Evolutionary conservation across 2,888 invertebrate genomes (phyloP).

Genomic region (Pachycephus smyrnensis): DNA sequence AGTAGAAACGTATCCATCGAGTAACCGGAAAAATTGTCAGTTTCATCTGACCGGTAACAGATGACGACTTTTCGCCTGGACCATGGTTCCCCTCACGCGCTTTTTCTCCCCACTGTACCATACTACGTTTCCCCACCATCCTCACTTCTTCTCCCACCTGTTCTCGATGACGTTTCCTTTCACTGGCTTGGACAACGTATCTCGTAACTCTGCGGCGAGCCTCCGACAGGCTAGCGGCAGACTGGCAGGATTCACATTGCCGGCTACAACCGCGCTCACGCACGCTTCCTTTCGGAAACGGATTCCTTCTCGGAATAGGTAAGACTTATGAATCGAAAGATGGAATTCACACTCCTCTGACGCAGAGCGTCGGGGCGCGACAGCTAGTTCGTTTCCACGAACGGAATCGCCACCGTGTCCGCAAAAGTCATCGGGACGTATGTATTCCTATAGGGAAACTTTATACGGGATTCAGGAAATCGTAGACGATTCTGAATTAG

Average conservation of each 20-base stretch:
- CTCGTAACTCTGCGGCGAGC: conserved; percentile 8
- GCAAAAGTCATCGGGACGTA: background rate
- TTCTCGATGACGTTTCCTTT: conserved; percentile 45
- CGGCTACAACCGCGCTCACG: background rate
- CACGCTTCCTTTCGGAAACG: conserved; percentile 9
- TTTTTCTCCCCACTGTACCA: conserved; percentile 2
- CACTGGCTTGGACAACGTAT: conserved; percentile 26
- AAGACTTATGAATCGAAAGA: conserved; percentile 8
- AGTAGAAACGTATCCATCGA: background rate
- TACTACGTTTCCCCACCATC: conserved; percentile 9
- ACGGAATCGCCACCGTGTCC: background rate
- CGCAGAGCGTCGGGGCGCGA: conserved; percentile 2
- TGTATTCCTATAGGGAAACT: background rate
- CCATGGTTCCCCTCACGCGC: conserved; percentile 19
- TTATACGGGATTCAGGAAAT: background rate
- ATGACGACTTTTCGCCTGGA: conserved; percentile 16
- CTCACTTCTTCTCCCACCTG: conserved; percentile 24
- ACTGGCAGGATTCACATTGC: background rate
- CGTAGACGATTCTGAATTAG: background rate
- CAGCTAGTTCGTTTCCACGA: background rate
- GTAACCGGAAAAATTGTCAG: background rate
- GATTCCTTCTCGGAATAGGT: conserved; percentile 7
- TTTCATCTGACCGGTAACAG: background rate
- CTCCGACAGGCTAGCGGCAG: conserved; percentile 5
- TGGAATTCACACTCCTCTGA: conserved; percentile 9